Conservation (phyloP, 1,140 invertebrate genomes). For the Coptotermes formosanus region DNA sequence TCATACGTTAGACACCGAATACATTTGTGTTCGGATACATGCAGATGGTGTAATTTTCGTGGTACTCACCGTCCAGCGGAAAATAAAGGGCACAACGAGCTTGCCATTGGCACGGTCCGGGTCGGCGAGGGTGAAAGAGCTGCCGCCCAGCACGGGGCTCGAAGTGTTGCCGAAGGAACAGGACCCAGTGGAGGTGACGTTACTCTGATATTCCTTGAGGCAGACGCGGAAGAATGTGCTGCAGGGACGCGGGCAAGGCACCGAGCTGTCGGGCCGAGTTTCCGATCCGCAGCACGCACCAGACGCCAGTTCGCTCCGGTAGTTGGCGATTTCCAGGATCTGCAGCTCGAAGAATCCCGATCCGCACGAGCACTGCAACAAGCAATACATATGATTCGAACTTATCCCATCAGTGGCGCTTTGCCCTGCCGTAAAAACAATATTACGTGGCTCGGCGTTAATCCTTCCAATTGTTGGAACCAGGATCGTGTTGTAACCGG, state of each 20-base stretch:
- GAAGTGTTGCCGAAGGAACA: constrained; percentile 89
- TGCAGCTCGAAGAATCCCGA: constrained; percentile 90
- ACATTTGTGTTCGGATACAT: too few species aligned
- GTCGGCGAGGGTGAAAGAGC: constrained; percentile 82
- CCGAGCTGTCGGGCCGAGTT: constrained; percentile 47
- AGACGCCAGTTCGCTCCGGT: constrained; percentile 72
- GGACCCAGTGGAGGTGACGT: constrained; percentile 73
- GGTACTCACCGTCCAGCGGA: constrained; percentile 84
- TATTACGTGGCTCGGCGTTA: too few species aligned
- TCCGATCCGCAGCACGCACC: constrained; percentile 77
- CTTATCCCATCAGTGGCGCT: too few species aligned
- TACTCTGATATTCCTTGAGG: constrained; percentile 89
- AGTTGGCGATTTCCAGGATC: constrained; percentile 85
- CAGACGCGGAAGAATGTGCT: constrained; percentile 83
- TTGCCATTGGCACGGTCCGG: constrained; percentile 64
- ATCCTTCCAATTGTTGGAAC: too few species aligned
- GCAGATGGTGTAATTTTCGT: too few species aligned
- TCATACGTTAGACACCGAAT: too few species aligned
- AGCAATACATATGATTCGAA: background rate
- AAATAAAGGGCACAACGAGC: constrained; percentile 79
- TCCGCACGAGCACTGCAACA: constrained; percentile 62
- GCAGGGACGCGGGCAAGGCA: constrained; percentile 61
- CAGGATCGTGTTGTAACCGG: too few species aligned
- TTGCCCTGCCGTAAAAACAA: too few species aligned
- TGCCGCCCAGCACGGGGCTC: constrained; percentile 79